Evolutionary conservation across 2,797 vertebrate species (phyloP), one percentile per base, ranked within the genome.

Genomic region (Pagetopsis macropterus): DNA sequence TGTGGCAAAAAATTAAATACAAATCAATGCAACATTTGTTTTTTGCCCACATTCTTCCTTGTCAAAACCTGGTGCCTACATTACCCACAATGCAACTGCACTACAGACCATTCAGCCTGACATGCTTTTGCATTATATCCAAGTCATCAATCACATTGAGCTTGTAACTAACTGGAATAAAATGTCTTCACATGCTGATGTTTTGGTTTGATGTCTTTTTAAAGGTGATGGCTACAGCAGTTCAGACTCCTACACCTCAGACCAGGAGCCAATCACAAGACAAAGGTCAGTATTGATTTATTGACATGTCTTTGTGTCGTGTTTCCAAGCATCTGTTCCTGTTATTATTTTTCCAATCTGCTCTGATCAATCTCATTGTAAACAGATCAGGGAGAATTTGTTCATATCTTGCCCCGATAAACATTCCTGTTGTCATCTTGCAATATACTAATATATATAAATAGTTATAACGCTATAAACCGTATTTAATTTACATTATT

Each of bases 191-290:
- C 33, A 9, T 37, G 33, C 33, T 37, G 33, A 37, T 9, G 8
- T 11, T 16, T 65, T 48, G 3, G 9, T 21, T 23, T 23, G 23
- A 23, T 23, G 23, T 23, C 23, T 27, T 27, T 71, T 64, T 78
- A 70, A 85, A 97, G 96, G 96, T 92, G 98, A 99, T 79, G 97
- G 97, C 71, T 99, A 99, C 87, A 99, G 97, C 93, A 99, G 98
- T 92, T 99, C 98, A 1, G 98, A 99, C 88, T 99, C 98, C 11
- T 99, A 95, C 88, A 94, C 96, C 63, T 99, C 98, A 72, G 98
- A 99, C 85, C 95, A 96, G 86, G 98, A 99, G 85, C 97, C 97
- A 70, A 96, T 97, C 61, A 95, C 95, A 81, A 96, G 96, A 85
- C 98, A 99, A 94, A 95, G 98, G 98, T 98, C 61, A 88, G 94